Base-by-base conservation (phyloP, 2,113 vertebrate species). In the Sceloporus undulatus region DNA sequence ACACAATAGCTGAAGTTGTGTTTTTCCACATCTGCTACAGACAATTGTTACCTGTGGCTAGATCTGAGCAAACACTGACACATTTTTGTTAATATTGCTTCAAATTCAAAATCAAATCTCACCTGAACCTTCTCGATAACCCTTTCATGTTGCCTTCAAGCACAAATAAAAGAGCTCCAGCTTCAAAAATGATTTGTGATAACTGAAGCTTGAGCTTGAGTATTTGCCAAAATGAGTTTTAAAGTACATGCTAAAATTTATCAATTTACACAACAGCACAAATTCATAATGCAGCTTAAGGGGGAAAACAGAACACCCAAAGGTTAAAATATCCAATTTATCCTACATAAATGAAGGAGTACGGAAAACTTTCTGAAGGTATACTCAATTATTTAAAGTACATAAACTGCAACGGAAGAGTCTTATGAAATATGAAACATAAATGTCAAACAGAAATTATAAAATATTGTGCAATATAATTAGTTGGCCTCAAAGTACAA, bases 1-100 rank as follows among this genome's bases (percentile, higher is more conserved):
- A 52, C 66, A 0, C 84, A 84, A 21, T 73, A 74, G 2, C 13
- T 62, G 8, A 87, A 80, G 34, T 25, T 78, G 2, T 74, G 56
- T 70, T 9, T 90, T 75, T 1, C 0, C 27, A 48, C 81, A 0
- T 3, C 1, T 0, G 0, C 14, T 77, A 14, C 27, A 0, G 25
- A 88, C 65, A 74, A 13, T n/a, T 89, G 74, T 73, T n/a, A 74
- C 4, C 90, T 90, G 7, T 14, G 25, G 38, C 54, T 83, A 54
- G 1, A 83, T 52, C 48, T 83, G 73, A 84, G 74, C 86, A 34
- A 88, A 85, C 25, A 89, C 48, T 74, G 19, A 74, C 29, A 89
- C 25, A 66, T 66, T 85, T 89, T 75, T 80, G 79, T n/a, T 89
- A 68, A 85, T 85, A 81, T 66, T 76, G 25, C 23, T n/a, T 89